Base-by-base conservation (phyloP, 37 sponge, comb jelly and placozoan species). In the Ianthella basta region DNA sequence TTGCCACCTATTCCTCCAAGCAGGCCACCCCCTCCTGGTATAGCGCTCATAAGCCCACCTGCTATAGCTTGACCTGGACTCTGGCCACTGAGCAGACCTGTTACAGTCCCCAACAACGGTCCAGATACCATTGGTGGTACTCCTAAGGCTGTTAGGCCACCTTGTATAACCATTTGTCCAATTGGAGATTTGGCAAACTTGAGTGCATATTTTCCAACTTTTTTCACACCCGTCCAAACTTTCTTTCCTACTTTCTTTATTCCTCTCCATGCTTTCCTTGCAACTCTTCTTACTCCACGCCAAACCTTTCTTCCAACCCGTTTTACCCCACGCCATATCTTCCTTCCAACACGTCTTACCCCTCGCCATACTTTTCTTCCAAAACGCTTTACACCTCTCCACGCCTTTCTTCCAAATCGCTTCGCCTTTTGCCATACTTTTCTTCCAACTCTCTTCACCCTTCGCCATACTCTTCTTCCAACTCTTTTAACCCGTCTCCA, bases 131-230 rank as follows among this genome's bases (percentile, higher is more conserved):
- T 20, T 21, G 78, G 78, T 3, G 78, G 78, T 25, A 75, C 54
- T 15, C 78, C 78, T 16, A 75, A 24, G 12, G 44, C 44, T 5
- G 44, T 50, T 24, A 75, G 54, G 1, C 78, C 78, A 21, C 78
- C 78, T 36, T 75, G 78, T 19, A 75, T 75, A 21, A 75, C 10
- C 78, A 75, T 75, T 36, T 41, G 78, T 23, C 78, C 78, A 36
- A 75, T 32, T 20, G 78, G 78, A 10, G 78, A 75, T 50, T 75
- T 40, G 44, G 78, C 78, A 41, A 75, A 36, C 25, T 75, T 75
- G 4, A 41, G 23, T 36, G 78, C 44, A 75, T 40, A 41, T 75
- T 75, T 75, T 10, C 78, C 78, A 0, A 41, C 78, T 41, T 75
- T 75, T 24, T 75, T 75, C 6, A 75, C 18, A 40, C 78, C 78